Evolutionary conservation across 2,113 vertebrate genomes (phyloP), one percentile per base, ranked within the genome.

Genomic region (Xenopus tropicalis): DNA sequence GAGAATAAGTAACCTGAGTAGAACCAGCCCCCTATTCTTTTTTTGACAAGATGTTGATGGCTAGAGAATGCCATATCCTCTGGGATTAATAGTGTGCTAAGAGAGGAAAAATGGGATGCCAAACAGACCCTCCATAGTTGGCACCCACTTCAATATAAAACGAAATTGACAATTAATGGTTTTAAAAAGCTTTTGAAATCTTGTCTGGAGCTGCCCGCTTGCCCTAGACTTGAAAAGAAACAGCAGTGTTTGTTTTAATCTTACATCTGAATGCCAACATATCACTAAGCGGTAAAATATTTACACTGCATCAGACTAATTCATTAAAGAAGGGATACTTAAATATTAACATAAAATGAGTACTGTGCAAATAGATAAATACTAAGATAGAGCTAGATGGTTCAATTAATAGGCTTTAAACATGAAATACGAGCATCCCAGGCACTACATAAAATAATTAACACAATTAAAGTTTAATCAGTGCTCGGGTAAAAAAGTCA

Each of bases 11-110:
- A 76, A 76, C 58, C 66, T 56, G 46, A 69, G 73, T 48, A 61
- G 20, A 58, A 56, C 73, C 73, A 76, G 66, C 73, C 73, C 66
- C 66, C 73, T 76, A 76, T 76, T 76, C 66, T 63, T 63, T 69
- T n/a, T 76, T 69, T 76, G 73, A 76, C 73, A 76, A 76, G 66
- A 76, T 76, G 73, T 76, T 76, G 73, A 76, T 66, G 69, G 73
- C 24, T 76, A 56, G 58, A 76, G 73, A 76, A 76, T 76, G 73
- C 73, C 73, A 69, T 64, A 51, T 76, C 58, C 73, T 51, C 48
- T 69, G 66, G 73, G 73, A 76, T 63, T 76, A 69, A 76, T 76
- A 69, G 73, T 66, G 69, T 76, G 69, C 73, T 69, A 69, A 52
- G 29, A 69, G 42, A 63, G 24, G 66, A 75, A 75, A 71, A 76